Conservation (phyloP, 2,113 vertebrate genomes). For the Psittacula cyanocephala region DNA sequence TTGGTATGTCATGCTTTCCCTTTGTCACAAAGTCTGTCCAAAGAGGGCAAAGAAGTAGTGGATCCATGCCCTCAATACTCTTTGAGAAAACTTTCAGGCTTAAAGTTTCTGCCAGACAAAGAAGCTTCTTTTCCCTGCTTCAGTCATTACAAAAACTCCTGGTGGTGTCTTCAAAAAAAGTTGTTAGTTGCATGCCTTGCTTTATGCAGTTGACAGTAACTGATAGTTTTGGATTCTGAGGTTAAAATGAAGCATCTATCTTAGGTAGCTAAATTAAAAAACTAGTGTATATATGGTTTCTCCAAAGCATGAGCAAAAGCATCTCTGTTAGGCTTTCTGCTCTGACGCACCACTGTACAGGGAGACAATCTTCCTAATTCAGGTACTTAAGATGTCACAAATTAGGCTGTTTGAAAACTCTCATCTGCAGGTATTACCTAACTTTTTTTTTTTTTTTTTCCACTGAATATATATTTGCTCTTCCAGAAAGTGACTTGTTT, state of each 20-base stretch:
- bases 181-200: background rate
- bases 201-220: background rate
- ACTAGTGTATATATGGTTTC: background rate
- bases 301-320: background rate
- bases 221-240: background rate
- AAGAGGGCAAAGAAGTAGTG: background rate
- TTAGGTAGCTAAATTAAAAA: background rate
- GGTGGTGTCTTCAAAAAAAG: background rate
- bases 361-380: background rate
- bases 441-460: background rate
- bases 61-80: background rate
- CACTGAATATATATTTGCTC: background rate
- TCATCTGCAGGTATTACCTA: background rate
- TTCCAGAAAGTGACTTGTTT: background rate
- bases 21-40: background rate
- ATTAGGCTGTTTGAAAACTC: background rate
- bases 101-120: background rate
- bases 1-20: background rate
- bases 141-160: background rate
- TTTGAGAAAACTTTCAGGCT: background rate
- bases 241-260: background rate
- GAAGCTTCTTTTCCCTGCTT: background rate
- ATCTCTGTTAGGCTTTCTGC: background rate
- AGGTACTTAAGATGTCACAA: background rate
- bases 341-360: background rate